Evolutionary conservation across 2,888 invertebrate genomes (phyloP).

Genomic region (Eumerus sabulonum): DNA sequence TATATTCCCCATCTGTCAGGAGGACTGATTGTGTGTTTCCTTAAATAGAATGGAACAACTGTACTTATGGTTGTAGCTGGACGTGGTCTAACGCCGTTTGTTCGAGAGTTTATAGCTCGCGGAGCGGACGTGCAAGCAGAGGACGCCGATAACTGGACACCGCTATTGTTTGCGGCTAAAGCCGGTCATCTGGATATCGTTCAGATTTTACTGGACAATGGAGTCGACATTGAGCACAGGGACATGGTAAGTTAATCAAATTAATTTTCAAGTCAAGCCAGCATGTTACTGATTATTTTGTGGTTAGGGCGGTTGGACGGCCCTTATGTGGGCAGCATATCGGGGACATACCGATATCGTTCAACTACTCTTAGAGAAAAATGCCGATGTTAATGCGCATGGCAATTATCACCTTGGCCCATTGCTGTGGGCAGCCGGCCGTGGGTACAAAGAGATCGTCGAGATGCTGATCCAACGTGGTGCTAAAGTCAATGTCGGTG

Average conservation of each 20-base stretch:
- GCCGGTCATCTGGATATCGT: conserved; percentile 92
- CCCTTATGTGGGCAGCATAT: conserved; percentile 98
- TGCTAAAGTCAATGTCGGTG: conserved; percentile 96
- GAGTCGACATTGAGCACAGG: conserved; percentile 90
- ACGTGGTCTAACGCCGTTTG: conserved; percentile 90
- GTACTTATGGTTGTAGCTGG: conserved; percentile 95
- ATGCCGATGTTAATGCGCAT: conserved; percentile 96
- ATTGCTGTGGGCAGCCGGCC: conserved; percentile 96
- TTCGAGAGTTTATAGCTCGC: conserved; percentile 90
- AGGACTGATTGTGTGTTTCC: background rate
- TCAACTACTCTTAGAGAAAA: conserved; percentile 87
- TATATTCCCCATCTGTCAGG: background rate
- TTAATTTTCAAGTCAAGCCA: background rate
- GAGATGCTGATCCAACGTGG: conserved; percentile 89
- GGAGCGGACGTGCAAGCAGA: conserved; percentile 95
- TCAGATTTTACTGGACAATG: conserved; percentile 89
- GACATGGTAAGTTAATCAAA: conserved; percentile 85
- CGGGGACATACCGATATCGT: conserved; percentile 91
- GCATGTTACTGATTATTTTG: background rate
- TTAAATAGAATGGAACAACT: conserved; percentile 91
- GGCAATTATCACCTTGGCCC: conserved; percentile 96
- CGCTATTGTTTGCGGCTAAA: conserved; percentile 93
- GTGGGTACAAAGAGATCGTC: conserved; percentile 93
- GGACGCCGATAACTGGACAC: conserved; percentile 96
- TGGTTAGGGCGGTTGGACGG: conserved; percentile 95